Conservation (phyloP, 1,140 invertebrate genomes). For the Drosophila ananassae region DNA sequence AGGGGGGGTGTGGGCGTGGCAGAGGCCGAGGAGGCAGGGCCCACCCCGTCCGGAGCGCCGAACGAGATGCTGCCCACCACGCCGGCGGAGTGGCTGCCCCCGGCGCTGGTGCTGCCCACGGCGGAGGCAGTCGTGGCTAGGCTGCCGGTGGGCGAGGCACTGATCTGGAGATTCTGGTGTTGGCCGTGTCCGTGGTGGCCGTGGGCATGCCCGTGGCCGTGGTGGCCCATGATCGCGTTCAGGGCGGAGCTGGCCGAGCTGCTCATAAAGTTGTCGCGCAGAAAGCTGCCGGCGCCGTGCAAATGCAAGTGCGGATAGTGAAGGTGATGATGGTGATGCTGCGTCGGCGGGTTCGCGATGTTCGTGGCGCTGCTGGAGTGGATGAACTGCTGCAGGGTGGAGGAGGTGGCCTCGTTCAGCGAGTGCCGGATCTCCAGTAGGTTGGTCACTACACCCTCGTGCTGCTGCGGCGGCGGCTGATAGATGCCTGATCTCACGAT, state of each 20-base stretch:
- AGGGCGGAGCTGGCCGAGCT: constrained; percentile 76
- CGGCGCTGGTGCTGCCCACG: constrained; percentile 60
- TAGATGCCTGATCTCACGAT: constrained; percentile 67
- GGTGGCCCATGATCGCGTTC: constrained; percentile 79
- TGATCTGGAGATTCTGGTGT: constrained; percentile 39
- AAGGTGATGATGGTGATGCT: constrained; percentile 61
- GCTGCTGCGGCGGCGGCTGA: constrained; percentile 54
- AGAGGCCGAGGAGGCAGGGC: neutral
- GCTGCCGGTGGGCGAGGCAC: constrained; percentile 51
- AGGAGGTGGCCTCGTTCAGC: constrained; percentile 76
- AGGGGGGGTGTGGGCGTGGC: constrained; percentile 91
- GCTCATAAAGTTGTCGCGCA: constrained; percentile 81
- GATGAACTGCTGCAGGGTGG: constrained; percentile 72
- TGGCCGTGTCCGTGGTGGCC: constrained; percentile 47
- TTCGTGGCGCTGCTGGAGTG: constrained; percentile 70
- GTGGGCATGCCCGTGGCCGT: constrained; percentile 42
- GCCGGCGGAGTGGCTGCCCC: constrained; percentile 78
- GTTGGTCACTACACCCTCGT: constrained; percentile 73
- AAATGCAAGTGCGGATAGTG: constrained; percentile 79
- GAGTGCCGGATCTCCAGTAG: constrained; percentile 78
- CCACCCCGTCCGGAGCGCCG: constrained; percentile 34
- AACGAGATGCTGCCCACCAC: constrained; percentile 76
- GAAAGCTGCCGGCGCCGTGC: constrained; percentile 75
- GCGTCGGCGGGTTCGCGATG: constrained; percentile 45
- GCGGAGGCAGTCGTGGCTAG: constrained; percentile 15